phyloP scores from a whole-genome alignment of 2,888 invertebrate genomes.

The Ophion ellenae region DNA sequence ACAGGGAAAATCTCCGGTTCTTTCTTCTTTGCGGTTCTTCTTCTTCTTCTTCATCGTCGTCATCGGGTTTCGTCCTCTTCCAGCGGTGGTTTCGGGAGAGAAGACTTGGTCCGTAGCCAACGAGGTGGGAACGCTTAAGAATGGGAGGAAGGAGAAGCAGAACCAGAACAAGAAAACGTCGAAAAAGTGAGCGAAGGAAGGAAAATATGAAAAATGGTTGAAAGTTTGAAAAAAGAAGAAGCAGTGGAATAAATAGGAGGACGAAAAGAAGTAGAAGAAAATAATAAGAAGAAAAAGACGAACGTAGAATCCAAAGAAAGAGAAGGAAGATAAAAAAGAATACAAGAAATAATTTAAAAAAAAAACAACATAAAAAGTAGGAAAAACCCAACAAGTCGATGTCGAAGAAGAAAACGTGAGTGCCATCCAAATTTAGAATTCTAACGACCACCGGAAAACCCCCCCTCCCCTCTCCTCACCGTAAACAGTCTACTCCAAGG shows the following conservation, averaged over 20 bases:
- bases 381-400: no score
- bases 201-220: no score
- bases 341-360: no score
- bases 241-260: background rate
- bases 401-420: slow-evolving; percentile 46
- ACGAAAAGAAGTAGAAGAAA: background rate
- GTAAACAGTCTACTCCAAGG: background rate
- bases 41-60: background rate
- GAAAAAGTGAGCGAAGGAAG: no score
- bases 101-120: no score
- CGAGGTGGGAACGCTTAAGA: background rate
- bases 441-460: slow-evolving; percentile 34
- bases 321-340: no score
- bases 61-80: background rate
- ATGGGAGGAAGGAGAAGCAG: background rate
- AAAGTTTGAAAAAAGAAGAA: no score
- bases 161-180: background rate
- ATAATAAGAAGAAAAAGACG: background rate
- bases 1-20: slow-evolving; percentile 22
- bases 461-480: slow-evolving; percentile 16
- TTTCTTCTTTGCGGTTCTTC: slow-evolving; percentile 2
- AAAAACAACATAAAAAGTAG: background rate
- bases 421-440: slow-evolving; percentile 61
- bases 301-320: no score
- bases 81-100: background rate